phyloP scores from a whole-genome alignment of 1,140 invertebrate species.

The Trinorchestia longiramus region DNA sequence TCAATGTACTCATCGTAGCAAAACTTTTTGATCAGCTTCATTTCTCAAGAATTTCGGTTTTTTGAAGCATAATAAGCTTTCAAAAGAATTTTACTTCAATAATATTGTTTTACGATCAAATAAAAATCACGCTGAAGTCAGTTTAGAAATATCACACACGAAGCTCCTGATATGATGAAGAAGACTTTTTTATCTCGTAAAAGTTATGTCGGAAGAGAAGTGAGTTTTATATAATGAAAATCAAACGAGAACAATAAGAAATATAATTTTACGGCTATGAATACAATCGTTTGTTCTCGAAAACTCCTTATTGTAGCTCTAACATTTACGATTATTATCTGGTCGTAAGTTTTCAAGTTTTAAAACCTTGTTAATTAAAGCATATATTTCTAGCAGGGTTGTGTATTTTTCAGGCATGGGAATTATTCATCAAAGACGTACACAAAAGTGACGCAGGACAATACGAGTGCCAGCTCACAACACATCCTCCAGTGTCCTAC shows the following conservation, averaged over 20 bases:
- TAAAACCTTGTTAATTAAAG: neutral
- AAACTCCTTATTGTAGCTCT: neutral
- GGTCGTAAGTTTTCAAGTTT: neutral
- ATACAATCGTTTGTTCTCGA: neutral
- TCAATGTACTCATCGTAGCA: too few relatives aligned
- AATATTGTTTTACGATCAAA: neutral
- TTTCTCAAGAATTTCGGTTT: too few relatives aligned
- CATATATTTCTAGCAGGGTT: neutral
- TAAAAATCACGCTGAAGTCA: neutral
- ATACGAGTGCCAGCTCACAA: constrained; percentile 64
- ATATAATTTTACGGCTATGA: neutral
- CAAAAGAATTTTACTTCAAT: too few relatives aligned
- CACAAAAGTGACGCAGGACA: constrained; percentile 78
- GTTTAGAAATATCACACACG: neutral
- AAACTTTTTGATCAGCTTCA: too few relatives aligned
- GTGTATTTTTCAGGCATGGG: constrained; percentile 78
- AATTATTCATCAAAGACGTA: constrained; percentile 87
- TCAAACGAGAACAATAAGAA: neutral
- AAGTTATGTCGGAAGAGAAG: neutral
- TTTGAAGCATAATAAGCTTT: too few relatives aligned
- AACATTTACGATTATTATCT: neutral
- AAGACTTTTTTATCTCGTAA: neutral
- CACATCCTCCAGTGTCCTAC: constrained; percentile 61
- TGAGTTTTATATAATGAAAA: neutral
- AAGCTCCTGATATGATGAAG: neutral